phyloP scores from a whole-genome alignment of 2,888 invertebrate species.

The Arrhopalites spinosus region DNA sequence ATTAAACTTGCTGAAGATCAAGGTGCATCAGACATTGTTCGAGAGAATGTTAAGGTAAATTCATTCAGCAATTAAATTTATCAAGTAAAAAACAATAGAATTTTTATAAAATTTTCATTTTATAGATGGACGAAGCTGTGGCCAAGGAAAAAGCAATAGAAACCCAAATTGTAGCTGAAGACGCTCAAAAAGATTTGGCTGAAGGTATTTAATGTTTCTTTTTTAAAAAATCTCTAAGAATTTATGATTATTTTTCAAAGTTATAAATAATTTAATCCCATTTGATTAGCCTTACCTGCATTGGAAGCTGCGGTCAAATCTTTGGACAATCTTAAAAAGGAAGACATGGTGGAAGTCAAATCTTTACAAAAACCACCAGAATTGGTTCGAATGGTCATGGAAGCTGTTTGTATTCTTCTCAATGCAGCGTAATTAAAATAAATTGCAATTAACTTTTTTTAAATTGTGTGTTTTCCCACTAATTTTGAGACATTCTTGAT shows the following conservation, averaged over 20 bases:
- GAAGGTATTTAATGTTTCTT: slow-evolving; percentile 62
- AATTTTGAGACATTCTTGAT: no score
- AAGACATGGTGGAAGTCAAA: slow-evolving; percentile 86
- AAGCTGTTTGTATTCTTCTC: slow-evolving; percentile 83
- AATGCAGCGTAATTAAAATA: slow-evolving; percentile 79
- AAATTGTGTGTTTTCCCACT: no score
- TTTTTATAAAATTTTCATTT: no score
- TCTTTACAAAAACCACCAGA: slow-evolving; percentile 87
- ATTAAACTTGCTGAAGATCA: slow-evolving; percentile 78
- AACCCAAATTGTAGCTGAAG: slow-evolving; percentile 82
- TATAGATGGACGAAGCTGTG: slow-evolving; percentile 76
- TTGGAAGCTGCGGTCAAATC: slow-evolving; percentile 83
- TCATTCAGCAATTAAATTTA: no score
- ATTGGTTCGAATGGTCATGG: slow-evolving; percentile 87
- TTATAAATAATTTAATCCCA: no score
- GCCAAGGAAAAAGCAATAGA: slow-evolving; percentile 87
- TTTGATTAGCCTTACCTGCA: slow-evolving; percentile 73
- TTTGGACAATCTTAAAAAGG: slow-evolving; percentile 82
- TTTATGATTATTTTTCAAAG: no score
- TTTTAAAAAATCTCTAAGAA: no score
- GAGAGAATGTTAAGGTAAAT: slow-evolving; percentile 76
- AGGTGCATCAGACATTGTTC: slow-evolving; percentile 78
- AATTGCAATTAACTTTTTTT: no score
- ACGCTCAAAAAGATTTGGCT: slow-evolving; percentile 80
- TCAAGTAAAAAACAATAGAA: no score